These are phyloP conservation scores for Aldabrachelys gigantea DNA, from an alignment of 2,113 vertebrate genomes.

Conservation along the genomic window DNA sequence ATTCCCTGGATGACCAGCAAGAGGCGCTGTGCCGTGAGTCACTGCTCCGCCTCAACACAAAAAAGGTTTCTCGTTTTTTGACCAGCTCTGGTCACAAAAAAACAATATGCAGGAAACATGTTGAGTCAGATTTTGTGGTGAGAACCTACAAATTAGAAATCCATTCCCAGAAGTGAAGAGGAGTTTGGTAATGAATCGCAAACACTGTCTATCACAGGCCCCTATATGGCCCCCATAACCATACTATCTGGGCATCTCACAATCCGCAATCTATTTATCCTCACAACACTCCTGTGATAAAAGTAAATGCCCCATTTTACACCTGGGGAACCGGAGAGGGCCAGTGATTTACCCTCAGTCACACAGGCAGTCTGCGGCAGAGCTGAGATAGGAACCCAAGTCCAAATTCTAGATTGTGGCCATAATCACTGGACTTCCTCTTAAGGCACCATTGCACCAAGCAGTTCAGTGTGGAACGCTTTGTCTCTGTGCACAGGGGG, in stretches of 20 bases:
- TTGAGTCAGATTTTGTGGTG: neutral
- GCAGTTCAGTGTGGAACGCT: neutral
- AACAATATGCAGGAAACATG: rapidly evolving
- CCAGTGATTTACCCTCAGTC: neutral
- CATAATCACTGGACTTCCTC: neutral
- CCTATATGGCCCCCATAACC: neutral
- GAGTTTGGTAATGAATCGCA: neutral
- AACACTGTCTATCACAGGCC: neutral
- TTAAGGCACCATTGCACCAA: neutral
- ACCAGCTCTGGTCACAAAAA: neutral
- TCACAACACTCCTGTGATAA: neutral
- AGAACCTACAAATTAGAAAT: neutral
- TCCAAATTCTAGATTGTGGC: neutral
- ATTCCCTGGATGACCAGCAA: no score
- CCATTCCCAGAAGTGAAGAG: neutral
- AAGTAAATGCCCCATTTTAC: neutral
- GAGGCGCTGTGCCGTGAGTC: no score
- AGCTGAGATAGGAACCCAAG: neutral
- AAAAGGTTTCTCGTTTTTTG: neutral
- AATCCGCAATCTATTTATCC: neutral
- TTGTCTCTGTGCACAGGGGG: neutral
- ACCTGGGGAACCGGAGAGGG: neutral
- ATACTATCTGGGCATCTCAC: no score
- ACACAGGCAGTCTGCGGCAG: neutral
- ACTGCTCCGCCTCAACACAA: neutral